These are phyloP conservation scores for Aphidius gifuensis DNA, from an alignment of 1,140 invertebrate genomes.

Conservation along the genomic window DNA sequence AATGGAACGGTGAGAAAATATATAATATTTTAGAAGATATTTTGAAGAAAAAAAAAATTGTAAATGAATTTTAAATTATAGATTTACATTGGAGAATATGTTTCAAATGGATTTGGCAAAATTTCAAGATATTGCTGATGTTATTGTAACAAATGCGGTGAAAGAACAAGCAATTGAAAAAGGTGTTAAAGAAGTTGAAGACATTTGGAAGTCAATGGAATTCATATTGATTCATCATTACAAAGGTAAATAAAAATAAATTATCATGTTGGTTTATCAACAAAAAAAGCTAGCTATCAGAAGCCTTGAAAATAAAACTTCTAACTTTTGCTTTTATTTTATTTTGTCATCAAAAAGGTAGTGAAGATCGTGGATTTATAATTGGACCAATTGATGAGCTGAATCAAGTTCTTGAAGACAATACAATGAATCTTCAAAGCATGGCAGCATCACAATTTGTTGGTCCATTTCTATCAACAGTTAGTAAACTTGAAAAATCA, in stretches of 20 bases:
- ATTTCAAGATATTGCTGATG: conserved; percentile 78
- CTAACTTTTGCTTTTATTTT: neutral
- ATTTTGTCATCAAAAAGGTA: conserved; percentile 39
- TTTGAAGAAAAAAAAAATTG: neutral
- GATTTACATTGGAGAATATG: conserved; percentile 85
- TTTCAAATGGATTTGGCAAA: conserved; percentile 86
- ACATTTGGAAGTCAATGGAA: conserved; percentile 70
- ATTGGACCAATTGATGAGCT: conserved; percentile 81
- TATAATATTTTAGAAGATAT: neutral
- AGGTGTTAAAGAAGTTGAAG: conserved; percentile 73
- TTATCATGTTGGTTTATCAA: neutral
- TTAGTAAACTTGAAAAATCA: conserved; percentile 81
- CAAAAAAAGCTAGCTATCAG: neutral
- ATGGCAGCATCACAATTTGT: conserved; percentile 88
- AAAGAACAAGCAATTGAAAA: conserved; percentile 87
- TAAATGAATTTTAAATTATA: conserved; percentile 17
- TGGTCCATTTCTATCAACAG: conserved; percentile 76
- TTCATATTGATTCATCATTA: conserved; percentile 69
- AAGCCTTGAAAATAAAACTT: conserved; percentile 1
- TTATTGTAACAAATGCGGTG: conserved; percentile 81
- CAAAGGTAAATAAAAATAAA: conserved; percentile 52
- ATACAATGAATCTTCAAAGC: conserved; percentile 83
- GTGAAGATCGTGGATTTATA: conserved; percentile 66
- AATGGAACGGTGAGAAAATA: conserved; percentile 34
- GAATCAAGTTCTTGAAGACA: conserved; percentile 78